Conservation (phyloP, 2,797 vertebrate genomes). For the Eupleurogrammus muticus region DNA sequence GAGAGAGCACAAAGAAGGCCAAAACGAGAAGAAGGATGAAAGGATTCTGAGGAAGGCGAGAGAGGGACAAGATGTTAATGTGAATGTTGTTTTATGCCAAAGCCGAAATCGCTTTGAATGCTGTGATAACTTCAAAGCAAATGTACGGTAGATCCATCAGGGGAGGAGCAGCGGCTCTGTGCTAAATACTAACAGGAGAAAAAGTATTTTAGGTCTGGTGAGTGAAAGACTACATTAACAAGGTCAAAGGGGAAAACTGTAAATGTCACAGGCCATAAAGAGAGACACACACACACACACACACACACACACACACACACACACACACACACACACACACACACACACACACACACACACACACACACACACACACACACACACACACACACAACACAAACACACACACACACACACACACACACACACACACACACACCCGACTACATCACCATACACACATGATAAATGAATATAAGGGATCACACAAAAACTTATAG, state of each 20-base stretch:
- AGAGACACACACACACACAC: not conserved
- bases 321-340: not conserved
- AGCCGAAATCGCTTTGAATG: constrained; percentile 34
- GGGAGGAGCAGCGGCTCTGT: constrained; percentile 1
- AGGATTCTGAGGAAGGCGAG: constrained; percentile 19
- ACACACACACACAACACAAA: not conserved
- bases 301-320: not conserved
- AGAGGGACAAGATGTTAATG: constrained; percentile 44
- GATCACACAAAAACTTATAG: constrained; percentile 28
- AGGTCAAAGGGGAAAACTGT: constrained; percentile 52
- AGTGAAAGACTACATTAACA: constrained; percentile 19
- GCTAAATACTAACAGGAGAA: constrained; percentile 15
- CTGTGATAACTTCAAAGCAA: constrained; percentile 46
- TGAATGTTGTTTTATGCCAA: constrained; percentile 46
- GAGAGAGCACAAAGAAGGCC: constrained; percentile 20
- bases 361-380: not conserved
- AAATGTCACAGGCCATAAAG: constrained; percentile 40
- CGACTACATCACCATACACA: constrained; percentile 9
- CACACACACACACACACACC: not conserved
- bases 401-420: constrained; percentile 28
- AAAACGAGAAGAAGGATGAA: constrained; percentile 37
- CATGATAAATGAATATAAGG: not conserved
- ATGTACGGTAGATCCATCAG: constrained; percentile 14
- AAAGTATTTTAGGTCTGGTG: not conserved
- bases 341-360: not conserved